Percentiles rank a stretch among this genome's conserved stretches.
These are phyloP conservation scores for Salticus scenicus DNA, from an alignment of 2,888 invertebrate genomes.

Conservation along the genomic window DNA sequence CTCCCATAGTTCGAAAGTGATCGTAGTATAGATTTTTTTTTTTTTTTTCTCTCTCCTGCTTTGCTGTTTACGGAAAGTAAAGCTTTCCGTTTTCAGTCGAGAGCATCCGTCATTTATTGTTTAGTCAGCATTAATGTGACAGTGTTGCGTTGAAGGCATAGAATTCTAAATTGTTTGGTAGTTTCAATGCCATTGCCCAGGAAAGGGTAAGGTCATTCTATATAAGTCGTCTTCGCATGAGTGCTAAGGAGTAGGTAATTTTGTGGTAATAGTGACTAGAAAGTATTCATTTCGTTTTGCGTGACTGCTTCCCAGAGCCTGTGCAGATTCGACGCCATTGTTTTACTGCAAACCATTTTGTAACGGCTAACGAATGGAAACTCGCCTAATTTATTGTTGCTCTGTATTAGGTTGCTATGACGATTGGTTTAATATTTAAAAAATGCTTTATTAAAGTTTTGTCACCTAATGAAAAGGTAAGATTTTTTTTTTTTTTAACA, in stretches of 20 bases:
- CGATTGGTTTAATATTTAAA: constrained; percentile 28
- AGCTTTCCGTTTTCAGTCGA: too few relatives aligned
- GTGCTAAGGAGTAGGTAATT: constrained; percentile 10
- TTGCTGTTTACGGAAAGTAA: too few relatives aligned
- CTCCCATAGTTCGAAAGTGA: too few relatives aligned
- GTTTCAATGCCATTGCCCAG: background rate
- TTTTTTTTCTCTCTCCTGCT: too few relatives aligned
- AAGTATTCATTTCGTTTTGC: constrained; percentile 45
- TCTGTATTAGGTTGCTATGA: constrained; percentile 8
- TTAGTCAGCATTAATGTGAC: too few relatives aligned
- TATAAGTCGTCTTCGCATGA: constrained; percentile 7
- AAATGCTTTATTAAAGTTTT: constrained; percentile 5
- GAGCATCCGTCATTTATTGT: too few relatives aligned
- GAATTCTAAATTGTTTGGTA: too few relatives aligned
- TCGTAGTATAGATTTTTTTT: too few relatives aligned
- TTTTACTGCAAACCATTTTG: too few relatives aligned
- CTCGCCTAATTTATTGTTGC: background rate
- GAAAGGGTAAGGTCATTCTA: background rate
- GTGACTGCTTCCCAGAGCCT: constrained; percentile 20
- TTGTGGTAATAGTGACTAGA: constrained; percentile 27
- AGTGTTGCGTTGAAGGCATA: too few relatives aligned
- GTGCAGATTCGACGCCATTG: background rate
- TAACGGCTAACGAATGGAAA: background rate
- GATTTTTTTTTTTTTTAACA: too few relatives aligned
- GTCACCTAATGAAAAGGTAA: constrained; percentile 20